Evolutionary conservation across 2,113 vertebrate genomes (phyloP).

Genomic region (Neotoma lepida): DNA sequence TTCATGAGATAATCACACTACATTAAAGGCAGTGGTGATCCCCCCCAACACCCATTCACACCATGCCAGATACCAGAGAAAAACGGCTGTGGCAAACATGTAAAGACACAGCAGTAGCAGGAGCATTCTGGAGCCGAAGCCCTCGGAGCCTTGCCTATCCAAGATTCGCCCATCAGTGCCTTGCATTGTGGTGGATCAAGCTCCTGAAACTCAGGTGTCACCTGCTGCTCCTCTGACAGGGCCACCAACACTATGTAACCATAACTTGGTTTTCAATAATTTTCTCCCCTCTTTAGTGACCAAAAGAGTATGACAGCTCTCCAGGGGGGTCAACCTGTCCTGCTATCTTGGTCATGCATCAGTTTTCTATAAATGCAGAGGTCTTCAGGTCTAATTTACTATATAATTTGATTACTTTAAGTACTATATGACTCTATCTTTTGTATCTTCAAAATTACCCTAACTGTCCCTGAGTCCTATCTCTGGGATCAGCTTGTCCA

Average conservation of each 20-base stretch:
- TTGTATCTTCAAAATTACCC: not conserved
- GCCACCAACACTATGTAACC: not conserved
- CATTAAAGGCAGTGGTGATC: too few relatives aligned
- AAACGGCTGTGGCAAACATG: too few relatives aligned
- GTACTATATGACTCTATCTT: not conserved
- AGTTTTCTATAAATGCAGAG: not conserved
- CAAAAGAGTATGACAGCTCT: not conserved
- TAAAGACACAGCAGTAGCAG: too few relatives aligned
- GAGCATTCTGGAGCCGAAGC: too few relatives aligned
- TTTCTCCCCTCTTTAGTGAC: not conserved
- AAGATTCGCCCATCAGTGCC: not conserved
- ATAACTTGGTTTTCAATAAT: not conserved
- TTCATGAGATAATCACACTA: too few relatives aligned
- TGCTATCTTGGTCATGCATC: not conserved
- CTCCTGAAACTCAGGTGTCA: not conserved
- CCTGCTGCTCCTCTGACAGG: not conserved
- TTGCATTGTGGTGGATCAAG: not conserved
- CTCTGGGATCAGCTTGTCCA: not conserved
- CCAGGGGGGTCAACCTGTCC: not conserved
- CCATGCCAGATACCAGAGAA: too few relatives aligned
- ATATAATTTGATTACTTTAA: too few relatives aligned
- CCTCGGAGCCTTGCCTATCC: too few relatives aligned
- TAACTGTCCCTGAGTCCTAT: not conserved
- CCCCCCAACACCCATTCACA: too few relatives aligned
- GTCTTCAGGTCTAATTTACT: not conserved